These are phyloP conservation scores for Propithecus coquereli DNA, from an alignment of 2,113 vertebrate genomes.

Conservation along the genomic window DNA sequence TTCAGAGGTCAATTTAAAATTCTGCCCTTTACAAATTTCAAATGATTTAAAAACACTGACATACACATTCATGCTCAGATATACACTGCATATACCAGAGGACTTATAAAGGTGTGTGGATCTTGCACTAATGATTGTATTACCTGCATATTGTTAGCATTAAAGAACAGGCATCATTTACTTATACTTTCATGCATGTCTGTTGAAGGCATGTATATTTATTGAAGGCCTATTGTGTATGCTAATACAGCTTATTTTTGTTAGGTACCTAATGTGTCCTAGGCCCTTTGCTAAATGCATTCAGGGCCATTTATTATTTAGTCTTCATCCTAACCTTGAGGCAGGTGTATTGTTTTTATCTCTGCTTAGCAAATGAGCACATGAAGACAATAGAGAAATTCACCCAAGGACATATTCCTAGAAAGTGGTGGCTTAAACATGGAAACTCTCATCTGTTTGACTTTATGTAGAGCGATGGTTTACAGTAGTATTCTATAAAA, in stretches of 20 bases:
- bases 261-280: not conserved
- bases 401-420: not conserved
- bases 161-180: not conserved
- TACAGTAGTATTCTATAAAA: not conserved
- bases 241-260: not conserved
- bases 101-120: not conserved
- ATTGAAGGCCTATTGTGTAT: not conserved
- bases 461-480: not conserved
- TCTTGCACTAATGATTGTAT: not conserved
- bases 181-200: not conserved
- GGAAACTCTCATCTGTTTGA: not conserved
- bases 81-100: not conserved
- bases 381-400: not conserved
- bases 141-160: not conserved
- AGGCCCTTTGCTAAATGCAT: not conserved
- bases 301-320: not conserved
- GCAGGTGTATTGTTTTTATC: not conserved
- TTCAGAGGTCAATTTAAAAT: slow-evolving; percentile 41
- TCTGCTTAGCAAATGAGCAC: not conserved
- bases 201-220: not conserved
- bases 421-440: not conserved
- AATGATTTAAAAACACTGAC: slow-evolving; percentile 23
- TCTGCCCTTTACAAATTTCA: slow-evolving; percentile 29
- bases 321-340: not conserved
- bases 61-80: not conserved